A percentile compares a stretch with the other conserved stretches of the same genome.
Conservation (phyloP, 2,797 vertebrate species). For the Rhinella marina region DNA sequence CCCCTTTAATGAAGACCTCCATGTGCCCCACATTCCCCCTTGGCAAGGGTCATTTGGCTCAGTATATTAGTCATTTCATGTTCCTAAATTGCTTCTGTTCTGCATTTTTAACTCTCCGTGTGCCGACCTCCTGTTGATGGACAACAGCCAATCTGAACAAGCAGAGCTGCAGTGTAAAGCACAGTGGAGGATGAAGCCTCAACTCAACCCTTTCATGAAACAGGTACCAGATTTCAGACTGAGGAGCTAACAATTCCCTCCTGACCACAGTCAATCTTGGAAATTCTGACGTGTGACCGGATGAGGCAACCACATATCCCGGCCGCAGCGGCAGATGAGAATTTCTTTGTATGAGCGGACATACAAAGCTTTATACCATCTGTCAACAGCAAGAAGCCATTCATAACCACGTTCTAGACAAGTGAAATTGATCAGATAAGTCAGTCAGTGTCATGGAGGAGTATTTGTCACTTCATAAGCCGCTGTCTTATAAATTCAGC, state of each 20-base stretch:
- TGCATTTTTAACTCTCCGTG: too few relatives aligned
- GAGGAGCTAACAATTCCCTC: not conserved
- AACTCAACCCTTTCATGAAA: too few relatives aligned
- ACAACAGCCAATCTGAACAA: not conserved
- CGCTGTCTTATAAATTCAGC: slow-evolving; percentile 79
- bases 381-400: slow-evolving; percentile 74
- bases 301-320: not conserved
- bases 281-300: not conserved
- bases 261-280: not conserved
- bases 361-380: slow-evolving; percentile 72
- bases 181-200: not conserved
- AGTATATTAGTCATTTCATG: too few relatives aligned
- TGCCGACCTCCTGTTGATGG: not conserved
- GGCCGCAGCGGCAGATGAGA: not conserved
- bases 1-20: too few relatives aligned
- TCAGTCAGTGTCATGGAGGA: slow-evolving; percentile 86
- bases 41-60: too few relatives aligned
- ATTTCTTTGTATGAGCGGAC: slow-evolving; percentile 65
- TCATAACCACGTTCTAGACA: slow-evolving; percentile 76
- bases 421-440: slow-evolving; percentile 90
- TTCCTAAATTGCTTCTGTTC: too few relatives aligned
- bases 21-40: too few relatives aligned
- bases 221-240: not conserved
- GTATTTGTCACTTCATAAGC: slow-evolving; percentile 83
- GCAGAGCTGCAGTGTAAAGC: not conserved